Conservation (phyloP, 2,888 invertebrate genomes). For the Eumerus sabulonum region DNA sequence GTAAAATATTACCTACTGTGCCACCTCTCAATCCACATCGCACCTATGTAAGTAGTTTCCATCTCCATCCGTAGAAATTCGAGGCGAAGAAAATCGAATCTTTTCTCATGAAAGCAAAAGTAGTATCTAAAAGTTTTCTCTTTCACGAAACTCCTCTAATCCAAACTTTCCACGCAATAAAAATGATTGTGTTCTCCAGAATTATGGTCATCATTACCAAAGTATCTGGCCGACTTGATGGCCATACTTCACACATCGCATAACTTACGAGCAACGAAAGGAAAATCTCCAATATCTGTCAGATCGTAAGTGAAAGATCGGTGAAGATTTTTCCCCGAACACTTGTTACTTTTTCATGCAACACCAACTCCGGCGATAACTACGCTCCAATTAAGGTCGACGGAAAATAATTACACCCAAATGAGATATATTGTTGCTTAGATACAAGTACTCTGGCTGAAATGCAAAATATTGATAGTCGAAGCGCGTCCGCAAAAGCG, state of each 20-base stretch:
- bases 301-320: slow-evolving; percentile 45
- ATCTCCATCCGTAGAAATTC: no score
- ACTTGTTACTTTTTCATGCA: slow-evolving; percentile 50
- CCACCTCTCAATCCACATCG: background rate
- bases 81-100: slow-evolving; percentile 16
- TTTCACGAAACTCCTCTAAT: slow-evolving; percentile 46
- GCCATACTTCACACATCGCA: slow-evolving; percentile 21
- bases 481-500: slow-evolving; percentile 12
- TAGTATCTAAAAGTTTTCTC: slow-evolving; percentile 54
- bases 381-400: slow-evolving; percentile 65
- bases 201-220: slow-evolving; percentile 31
- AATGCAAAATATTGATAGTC: slow-evolving; percentile 24
- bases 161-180: slow-evolving; percentile 62
- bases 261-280: slow-evolving; percentile 42
- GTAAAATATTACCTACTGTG: no score
- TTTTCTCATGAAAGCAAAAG: slow-evolving; percentile 53
- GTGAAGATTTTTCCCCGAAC: slow-evolving; percentile 24
- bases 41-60: slow-evolving; percentile 9
- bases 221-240: background rate
- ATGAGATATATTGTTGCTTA: slow-evolving; percentile 1
- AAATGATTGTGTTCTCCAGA: slow-evolving; percentile 59
- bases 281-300: slow-evolving; percentile 41
- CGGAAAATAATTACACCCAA: slow-evolving; percentile 15
- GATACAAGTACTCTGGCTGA: background rate
- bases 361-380: slow-evolving; percentile 31